Base-by-base conservation (phyloP, 2,113 vertebrate species). In the Leptobrachium leishanense region DNA sequence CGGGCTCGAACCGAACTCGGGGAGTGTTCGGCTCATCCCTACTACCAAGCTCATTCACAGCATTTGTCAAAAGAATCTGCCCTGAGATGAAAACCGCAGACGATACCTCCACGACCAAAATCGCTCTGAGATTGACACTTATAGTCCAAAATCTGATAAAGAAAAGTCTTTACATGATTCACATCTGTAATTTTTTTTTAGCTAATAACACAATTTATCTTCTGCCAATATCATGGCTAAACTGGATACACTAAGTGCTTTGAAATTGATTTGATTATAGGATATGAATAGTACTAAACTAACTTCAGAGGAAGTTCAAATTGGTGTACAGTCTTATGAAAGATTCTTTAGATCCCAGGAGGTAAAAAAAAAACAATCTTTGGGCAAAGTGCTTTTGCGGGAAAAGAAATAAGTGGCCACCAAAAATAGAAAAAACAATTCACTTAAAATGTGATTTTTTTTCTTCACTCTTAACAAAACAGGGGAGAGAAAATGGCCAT, bases 171-270 rank as follows among this genome's bases (percentile, higher is more conserved):
- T 50, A 50, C 46, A 50, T 8, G 50, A 53, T 5, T 3, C 40
- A 42, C 57, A 50, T 76, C 65, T 76, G 12, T 76, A 50, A 76
- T 76, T 76, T 42, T 67, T 76, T 42, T 67, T 62, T 7, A 41
- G 63, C 74, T 66, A 76, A 76, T 43, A 68, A 76, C 41, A 68
- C 65, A 76, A 59, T 68, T 57, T 76, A 76, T 55, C 50, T 13
- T 39, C 64, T 66, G 54, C 75, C 66, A 10, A 53, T 59, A 68
- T 13, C 3, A 44, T 54, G 43, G 65, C 57, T 76, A 55, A 59
- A 13, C 5, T 59, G 50, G 65, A 68, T 43, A 31, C n/a, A 42
- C 50, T 68, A 68, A 76, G 41, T 76, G 75, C 75, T 55, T 64
- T 64, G 53, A 43, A 76, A 57, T 39, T 54, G 64, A 68, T 68